Percentiles rank a stretch among this genome's conserved stretches.
phyloP scores from a whole-genome alignment of 2,888 invertebrate species.

The Nymphalis polychloros region DNA sequence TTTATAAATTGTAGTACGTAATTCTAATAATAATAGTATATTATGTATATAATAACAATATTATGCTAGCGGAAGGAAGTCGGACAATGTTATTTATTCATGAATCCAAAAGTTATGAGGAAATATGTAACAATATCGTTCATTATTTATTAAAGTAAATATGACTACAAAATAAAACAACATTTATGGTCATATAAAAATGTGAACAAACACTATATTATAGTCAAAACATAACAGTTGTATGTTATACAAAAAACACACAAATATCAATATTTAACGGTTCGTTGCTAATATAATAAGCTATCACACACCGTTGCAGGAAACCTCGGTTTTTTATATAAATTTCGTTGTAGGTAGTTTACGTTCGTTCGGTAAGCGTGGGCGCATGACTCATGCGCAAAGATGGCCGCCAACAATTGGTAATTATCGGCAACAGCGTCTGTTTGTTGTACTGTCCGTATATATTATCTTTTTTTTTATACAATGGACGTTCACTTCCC shows the following conservation, averaged over 20 bases:
- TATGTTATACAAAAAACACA: background rate
- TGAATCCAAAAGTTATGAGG: too few relatives aligned
- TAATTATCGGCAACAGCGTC: slow-evolving; percentile 57
- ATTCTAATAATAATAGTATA: too few relatives aligned
- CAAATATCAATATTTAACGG: background rate
- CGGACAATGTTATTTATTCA: too few relatives aligned
- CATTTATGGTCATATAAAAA: too few relatives aligned
- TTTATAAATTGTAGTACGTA: too few relatives aligned
- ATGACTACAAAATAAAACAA: too few relatives aligned
- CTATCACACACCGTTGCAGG: slow-evolving; percentile 16
- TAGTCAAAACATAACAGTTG: background rate
- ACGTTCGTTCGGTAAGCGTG: slow-evolving; percentile 58
- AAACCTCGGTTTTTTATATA: slow-evolving; percentile 32
- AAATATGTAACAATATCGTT: too few relatives aligned
- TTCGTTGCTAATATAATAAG: slow-evolving; percentile 7
- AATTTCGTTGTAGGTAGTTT: slow-evolving; percentile 34
- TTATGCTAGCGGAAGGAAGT: too few relatives aligned
- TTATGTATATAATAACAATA: too few relatives aligned
- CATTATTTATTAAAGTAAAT: too few relatives aligned
- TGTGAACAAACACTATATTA: too few relatives aligned
- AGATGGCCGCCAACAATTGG: slow-evolving; percentile 68
- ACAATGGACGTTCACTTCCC: slow-evolving; percentile 25
- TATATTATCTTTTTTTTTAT: slow-evolving; percentile 30
- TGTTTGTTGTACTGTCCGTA: slow-evolving; percentile 38
- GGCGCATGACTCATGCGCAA: slow-evolving; percentile 63